These are phyloP conservation scores for Troglohyphantes excavatus DNA, from an alignment of 2,888 invertebrate species.

Conservation along the genomic window DNA sequence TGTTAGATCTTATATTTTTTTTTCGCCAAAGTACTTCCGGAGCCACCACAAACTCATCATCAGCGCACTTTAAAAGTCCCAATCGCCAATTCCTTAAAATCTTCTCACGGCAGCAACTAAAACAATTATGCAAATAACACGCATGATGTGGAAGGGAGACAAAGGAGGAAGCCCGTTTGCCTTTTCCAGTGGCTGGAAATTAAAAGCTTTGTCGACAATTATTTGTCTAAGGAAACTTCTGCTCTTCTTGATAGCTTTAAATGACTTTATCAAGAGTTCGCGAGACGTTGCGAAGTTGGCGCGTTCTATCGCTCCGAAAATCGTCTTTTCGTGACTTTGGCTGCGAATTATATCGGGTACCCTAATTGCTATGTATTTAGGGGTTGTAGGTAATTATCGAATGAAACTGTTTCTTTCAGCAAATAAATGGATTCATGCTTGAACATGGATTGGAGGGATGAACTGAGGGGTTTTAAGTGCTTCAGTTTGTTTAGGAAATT, in stretches of 20 bases:
- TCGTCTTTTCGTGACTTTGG: constrained; percentile 53
- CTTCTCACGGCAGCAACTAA: not conserved
- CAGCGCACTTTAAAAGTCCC: not conserved
- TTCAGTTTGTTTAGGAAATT: not conserved
- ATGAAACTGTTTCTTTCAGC: not conserved
- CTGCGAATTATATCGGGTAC: constrained; percentile 48
- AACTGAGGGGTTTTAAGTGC: not conserved
- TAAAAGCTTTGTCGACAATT: constrained; percentile 23
- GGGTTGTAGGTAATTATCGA: constrained; percentile 46
- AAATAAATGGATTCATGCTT: not conserved
- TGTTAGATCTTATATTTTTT: too few species aligned
- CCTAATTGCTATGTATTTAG: constrained; percentile 36
- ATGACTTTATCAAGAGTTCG: constrained; percentile 42
- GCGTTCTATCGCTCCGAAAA: constrained; percentile 28
- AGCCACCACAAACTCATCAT: too few species aligned
- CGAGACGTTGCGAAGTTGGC: constrained; percentile 23
- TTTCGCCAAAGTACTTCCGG: too few species aligned
- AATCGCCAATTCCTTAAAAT: not conserved
- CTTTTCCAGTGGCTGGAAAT: constrained; percentile 41
- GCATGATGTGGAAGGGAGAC: constrained; percentile 4
- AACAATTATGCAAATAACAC: constrained; percentile 30
- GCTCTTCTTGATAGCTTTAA: constrained; percentile 39
- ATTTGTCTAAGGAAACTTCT: constrained; percentile 54
- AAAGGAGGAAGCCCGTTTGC: constrained; percentile 34
- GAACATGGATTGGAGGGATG: not conserved